These are phyloP conservation scores for Macropus fuliginosus DNA, from an alignment of 2,797 vertebrate genomes.

Conservation along the genomic window DNA sequence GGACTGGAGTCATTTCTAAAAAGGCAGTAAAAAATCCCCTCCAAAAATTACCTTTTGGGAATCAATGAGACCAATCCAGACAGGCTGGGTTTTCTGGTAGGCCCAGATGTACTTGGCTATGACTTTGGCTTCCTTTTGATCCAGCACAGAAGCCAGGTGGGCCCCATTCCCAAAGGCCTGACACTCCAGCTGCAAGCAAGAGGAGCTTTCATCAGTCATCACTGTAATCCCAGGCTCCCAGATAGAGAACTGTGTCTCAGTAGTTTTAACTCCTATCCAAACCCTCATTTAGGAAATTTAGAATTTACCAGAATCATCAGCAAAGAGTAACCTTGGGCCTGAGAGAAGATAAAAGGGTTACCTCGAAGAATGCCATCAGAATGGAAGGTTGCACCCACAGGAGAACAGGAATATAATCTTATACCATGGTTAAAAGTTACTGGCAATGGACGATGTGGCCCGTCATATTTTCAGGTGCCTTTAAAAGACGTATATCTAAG, in stretches of 20 bases:
- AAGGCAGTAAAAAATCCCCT: not conserved
- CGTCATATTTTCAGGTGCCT: not conserved
- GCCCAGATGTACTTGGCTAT: conserved; percentile 57
- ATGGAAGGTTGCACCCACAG: not conserved
- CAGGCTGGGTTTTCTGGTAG: conserved; percentile 71
- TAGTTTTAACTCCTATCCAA: not conserved
- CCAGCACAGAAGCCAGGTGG: conserved; percentile 81
- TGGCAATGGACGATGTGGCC: not conserved
- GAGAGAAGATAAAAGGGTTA: not conserved
- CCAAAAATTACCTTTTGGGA: conserved; percentile 71
- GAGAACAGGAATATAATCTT: not conserved
- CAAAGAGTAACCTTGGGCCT: not conserved
- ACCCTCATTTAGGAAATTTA: not conserved
- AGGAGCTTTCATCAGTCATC: not conserved
- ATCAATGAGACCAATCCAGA: conserved; percentile 83
- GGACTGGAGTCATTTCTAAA: not conserved
- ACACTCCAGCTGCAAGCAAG: conserved; percentile 72
- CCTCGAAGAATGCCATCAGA: not conserved
- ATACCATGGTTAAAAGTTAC: not conserved
- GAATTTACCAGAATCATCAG: not conserved
- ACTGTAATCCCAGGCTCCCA: not conserved
- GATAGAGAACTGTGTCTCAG: not conserved
- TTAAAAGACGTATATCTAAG: not conserved
- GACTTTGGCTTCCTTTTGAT: not conserved
- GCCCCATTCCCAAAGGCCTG: conserved; percentile 22